These are phyloP conservation scores for Oxygymnocypris stewartii DNA, from an alignment of 2,113 vertebrate genomes.

Conservation along the genomic window DNA sequence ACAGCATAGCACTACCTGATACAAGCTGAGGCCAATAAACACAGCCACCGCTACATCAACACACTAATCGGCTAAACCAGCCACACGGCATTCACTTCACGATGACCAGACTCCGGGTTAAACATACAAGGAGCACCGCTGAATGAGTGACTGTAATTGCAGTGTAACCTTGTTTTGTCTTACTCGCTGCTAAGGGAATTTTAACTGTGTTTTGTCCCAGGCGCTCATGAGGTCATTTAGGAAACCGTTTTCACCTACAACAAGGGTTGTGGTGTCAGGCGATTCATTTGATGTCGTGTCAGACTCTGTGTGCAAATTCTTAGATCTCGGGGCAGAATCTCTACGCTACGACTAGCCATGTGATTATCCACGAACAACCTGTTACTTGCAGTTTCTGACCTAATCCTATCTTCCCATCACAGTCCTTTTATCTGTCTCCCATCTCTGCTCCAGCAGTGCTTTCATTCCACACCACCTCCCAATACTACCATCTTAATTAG, in stretches of 20 bases:
- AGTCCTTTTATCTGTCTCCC: constrained; percentile 47
- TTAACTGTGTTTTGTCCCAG: constrained; percentile 17
- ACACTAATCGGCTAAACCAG: constrained; percentile 51
- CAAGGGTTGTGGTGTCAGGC: constrained; percentile 47
- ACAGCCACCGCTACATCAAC: constrained; percentile 43
- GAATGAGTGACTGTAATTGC: not conserved
- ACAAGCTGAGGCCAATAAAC: constrained; percentile 51
- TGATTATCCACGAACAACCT: constrained; percentile 51
- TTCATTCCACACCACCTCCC: constrained; percentile 52
- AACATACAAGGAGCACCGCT: not conserved
- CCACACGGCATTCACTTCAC: constrained; percentile 30
- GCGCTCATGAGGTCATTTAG: constrained; percentile 32
- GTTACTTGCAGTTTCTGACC: constrained; percentile 48
- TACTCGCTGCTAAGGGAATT: not conserved
- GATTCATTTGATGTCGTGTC: constrained; percentile 53
- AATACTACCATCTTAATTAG: constrained; percentile 58
- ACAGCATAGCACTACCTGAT: constrained; percentile 46
- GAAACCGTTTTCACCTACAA: constrained; percentile 43
- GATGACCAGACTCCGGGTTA: constrained; percentile 22
- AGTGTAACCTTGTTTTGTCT: constrained; percentile 14
- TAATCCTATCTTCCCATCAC: constrained; percentile 45
- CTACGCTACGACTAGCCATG: constrained; percentile 35
- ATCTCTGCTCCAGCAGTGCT: constrained; percentile 38
- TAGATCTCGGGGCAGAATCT: constrained; percentile 38
- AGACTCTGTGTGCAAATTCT: constrained; percentile 35